Evolutionary conservation across 92 coral and sea anemone genomes (phyloP).

Genomic region (Phymanthus crucifer): DNA sequence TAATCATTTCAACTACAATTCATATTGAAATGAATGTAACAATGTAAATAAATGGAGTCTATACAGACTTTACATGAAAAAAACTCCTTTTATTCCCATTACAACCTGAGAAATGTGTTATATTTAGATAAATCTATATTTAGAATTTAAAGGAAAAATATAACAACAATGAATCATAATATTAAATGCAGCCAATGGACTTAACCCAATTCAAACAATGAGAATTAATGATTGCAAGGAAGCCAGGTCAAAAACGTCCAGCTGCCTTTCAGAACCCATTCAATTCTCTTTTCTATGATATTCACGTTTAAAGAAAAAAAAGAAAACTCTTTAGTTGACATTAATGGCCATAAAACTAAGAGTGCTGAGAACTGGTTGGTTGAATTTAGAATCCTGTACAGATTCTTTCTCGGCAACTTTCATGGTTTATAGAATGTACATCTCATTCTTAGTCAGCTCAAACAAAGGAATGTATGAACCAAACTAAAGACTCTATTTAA

Average conservation of each 20-base stretch:
- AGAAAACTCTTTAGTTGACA: not conserved
- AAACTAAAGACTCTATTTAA: conserved; percentile 14
- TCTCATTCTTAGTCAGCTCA: not conserved
- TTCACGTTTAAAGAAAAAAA: not conserved
- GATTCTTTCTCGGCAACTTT: not conserved
- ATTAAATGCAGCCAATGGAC: not conserved
- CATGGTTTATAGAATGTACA: conserved; percentile 19
- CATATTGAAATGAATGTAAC: not conserved
- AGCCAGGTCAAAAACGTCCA: conserved; percentile 7
- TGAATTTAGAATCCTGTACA: not conserved
- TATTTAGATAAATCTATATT: conserved; percentile 8
- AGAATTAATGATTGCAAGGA: conserved; percentile 11
- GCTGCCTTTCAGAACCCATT: conserved; percentile 9
- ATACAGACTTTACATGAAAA: not conserved
- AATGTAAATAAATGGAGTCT: too few species aligned
- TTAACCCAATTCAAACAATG: not conserved
- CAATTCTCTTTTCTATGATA: not conserved
- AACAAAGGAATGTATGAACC: conserved; percentile 27
- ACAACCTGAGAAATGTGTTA: not conserved
- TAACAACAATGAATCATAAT: not conserved
- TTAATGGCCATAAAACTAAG: not conserved
- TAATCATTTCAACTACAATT: not conserved
- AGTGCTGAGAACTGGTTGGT: not conserved
- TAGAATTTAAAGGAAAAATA: not conserved
- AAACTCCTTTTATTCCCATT: not conserved